Evolutionary conservation across 1,140 invertebrate genomes (phyloP).

Genomic region (Ganaspis sp.): DNA sequence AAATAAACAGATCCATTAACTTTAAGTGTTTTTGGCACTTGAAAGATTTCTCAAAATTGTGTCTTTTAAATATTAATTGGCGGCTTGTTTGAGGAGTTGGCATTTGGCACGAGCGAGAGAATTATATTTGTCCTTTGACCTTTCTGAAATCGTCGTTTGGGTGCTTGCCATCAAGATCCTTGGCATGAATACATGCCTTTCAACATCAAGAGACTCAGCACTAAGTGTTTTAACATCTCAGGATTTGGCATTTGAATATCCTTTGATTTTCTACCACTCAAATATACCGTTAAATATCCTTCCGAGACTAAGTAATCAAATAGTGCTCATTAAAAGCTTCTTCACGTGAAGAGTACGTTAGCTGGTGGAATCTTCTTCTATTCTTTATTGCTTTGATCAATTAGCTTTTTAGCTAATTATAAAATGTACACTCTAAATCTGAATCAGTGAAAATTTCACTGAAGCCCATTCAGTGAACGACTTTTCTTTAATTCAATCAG

Average conservation of each 20-base stretch:
- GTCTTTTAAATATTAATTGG: constrained; percentile 8
- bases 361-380: no score
- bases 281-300: no score
- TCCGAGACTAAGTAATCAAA: no score
- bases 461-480: no score
- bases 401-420: no score
- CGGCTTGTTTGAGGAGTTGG: background rate
- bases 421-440: no score
- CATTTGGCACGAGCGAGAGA: background rate
- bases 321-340: no score
- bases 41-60: constrained; percentile 10
- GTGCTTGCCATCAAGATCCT: background rate
- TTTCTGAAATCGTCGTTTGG: background rate
- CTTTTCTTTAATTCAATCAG: no score
- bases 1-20: constrained; percentile 5
- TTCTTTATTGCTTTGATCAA: no score
- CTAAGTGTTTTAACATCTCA: constrained; percentile 7
- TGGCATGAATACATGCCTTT: constrained; percentile 10
- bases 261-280: background rate
- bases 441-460: no score
- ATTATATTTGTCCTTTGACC: constrained; percentile 20
- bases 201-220: background rate
- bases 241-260: background rate
- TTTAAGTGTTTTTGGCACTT: background rate
- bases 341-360: no score